Evolutionary conservation across 1,140 invertebrate genomes (phyloP), one percentile per base, ranked within the genome.

Genomic region (Polypedilum pembai): DNA sequence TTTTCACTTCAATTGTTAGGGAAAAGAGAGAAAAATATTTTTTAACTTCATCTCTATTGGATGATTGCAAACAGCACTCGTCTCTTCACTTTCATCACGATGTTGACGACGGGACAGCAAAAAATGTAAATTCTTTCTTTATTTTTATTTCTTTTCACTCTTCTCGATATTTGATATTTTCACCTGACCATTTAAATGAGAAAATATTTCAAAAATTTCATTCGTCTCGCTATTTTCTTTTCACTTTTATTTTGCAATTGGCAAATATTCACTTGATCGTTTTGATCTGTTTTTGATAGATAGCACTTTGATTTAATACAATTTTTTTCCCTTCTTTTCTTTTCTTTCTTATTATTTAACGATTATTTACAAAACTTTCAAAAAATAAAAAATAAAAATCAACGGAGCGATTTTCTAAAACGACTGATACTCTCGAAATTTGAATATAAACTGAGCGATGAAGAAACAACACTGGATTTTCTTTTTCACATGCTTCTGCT

Each of bases 401-500:
- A 5, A 20, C 24, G 65, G 17, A 18, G 65, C 18, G 17, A 18
- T 15, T 18, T 8, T 69, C 20, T 69, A 20, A 69, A 20, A 69
- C 65, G 18, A 20, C 65, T 18, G 65, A 69, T 69, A 69, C 65
- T 18, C 17, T 69, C 65, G 65, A 69, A 69, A 69, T 69, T 69
- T 69, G 65, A 69, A 69, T 69, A 18, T 10, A 69, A 10, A 69
- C 65, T 69, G 65, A 69, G 8, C 17, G 65, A 69, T 20, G 20
- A 12, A 56, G 10, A 15, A 15, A 15, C 45, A 56, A n/a, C 65
- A 69, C 18, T 18, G 17, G 10, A 7, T 69, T 69, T 69, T 69
- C 65, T 18, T 18, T 69, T 18, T 69, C 18, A 18, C 65, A 20
- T 69, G 65, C 20, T 20, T 18, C 20, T 69, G 65, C 17, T 20